Conservation (phyloP, 1,140 invertebrate genomes). For the Pseudomyrmex gracilis region DNA sequence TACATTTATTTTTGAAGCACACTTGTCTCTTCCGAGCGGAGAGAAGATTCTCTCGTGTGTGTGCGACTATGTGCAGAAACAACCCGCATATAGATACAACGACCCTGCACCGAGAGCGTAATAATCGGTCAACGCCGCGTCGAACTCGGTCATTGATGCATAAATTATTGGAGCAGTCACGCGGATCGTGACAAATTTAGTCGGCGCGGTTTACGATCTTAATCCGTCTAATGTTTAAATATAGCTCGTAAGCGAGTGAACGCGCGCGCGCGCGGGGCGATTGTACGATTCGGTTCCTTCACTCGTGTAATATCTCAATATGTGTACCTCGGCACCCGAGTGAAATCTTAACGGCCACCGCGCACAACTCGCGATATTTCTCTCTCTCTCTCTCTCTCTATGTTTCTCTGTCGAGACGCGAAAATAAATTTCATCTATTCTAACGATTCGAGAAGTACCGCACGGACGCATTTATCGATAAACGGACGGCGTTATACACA, state of each 20-base stretch:
- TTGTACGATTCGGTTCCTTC: background rate
- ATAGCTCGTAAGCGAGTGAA: background rate
- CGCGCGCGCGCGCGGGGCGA: background rate
- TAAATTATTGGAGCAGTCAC: slow-evolving; percentile 57
- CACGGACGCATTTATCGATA: slow-evolving; percentile 47
- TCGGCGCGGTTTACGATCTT: slow-evolving; percentile 34
- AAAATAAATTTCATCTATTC: slow-evolving; percentile 46
- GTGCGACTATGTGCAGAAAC: background rate
- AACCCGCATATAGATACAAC: background rate
- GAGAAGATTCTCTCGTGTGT: background rate
- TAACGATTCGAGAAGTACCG: slow-evolving; percentile 49
- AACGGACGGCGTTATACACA: slow-evolving; percentile 10
- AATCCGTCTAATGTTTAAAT: slow-evolving; percentile 51
- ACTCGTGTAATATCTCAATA: slow-evolving; percentile 4
- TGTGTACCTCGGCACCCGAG: background rate
- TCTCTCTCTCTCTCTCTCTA: too few species aligned
- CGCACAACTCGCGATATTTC: slow-evolving; percentile 20
- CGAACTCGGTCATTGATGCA: slow-evolving; percentile 49
- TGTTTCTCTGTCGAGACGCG: slow-evolving; percentile 1
- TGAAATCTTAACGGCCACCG: slow-evolving; percentile 33
- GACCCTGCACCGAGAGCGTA: slow-evolving; percentile 5
- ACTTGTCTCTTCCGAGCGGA: background rate
- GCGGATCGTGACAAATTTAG: slow-evolving; percentile 57
- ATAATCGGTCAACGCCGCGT: slow-evolving; percentile 32
- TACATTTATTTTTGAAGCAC: background rate